Evolutionary conservation across 2,797 vertebrate genomes (phyloP), one percentile per base, ranked within the genome.

Genomic region (Manis crassicaudata): DNA sequence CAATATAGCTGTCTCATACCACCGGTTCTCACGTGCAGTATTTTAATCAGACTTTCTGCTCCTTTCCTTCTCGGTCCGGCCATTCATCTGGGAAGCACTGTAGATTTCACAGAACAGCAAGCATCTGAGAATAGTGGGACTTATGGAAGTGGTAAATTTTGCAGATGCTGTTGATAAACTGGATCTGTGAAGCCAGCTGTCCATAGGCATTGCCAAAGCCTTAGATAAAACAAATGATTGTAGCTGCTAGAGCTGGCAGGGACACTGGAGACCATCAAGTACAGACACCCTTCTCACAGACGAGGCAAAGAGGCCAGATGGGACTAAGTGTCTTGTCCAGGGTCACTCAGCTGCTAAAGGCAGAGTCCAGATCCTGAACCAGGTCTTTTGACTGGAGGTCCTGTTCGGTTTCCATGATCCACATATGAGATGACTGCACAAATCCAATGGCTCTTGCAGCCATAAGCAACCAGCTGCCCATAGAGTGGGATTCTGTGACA

Each of bases 131-230:
- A 88, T 58, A 85, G 4, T 20, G 40, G 52, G 56, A 68, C n/a
- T 67, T 63, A 6, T 67, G 70, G 83, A 96, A 84, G 60, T 70
- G 91, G 46, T 92, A 43, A 95, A 70, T 94, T 90, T 63, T 8
- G 32, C 58, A 86, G 96, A 88, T 65, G 50, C 58, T 84, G 21
- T 65, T 88, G 73, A 94, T 88, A 80, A 94, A 90, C 77, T 8
- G 18, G 27, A 32, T 87, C 79, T 92, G 63, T 62, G 54, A 90
- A 82, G 63, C 77, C 90, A 92, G 92, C 88, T 92, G 92, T 87
- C 85, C 94, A 82, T 46, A 50, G 54, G 54, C 43, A 35, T 37
- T 37, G 75, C 84, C 94, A 96, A 50, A 75, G 80, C 18, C 58
- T 58, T 79, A 62, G 43, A 58, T 73, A 54, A 88, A 85, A 84